Conservation (phyloP, 2,113 vertebrate genomes). For the Alectura lathami region DNA sequence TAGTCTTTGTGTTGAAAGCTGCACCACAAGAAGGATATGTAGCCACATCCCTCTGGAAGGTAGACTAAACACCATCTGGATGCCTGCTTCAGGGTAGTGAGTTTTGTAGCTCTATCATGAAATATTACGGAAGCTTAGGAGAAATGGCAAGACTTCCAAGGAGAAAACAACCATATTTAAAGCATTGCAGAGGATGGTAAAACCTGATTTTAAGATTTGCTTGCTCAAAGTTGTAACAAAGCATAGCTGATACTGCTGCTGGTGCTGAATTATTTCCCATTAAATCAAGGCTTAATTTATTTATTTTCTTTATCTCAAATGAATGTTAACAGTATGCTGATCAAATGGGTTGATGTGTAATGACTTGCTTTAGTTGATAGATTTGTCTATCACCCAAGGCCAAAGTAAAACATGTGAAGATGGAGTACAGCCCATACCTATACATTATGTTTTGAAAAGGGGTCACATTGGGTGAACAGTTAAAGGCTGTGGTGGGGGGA, state of each 20-base stretch:
- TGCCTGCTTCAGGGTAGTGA: not conserved
- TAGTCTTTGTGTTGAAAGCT: not conserved
- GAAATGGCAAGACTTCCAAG: not conserved
- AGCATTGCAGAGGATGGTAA: not conserved
- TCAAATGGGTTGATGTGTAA: not conserved
- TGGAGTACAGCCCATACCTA: not conserved
- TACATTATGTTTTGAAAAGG: not conserved
- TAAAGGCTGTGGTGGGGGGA: not conserved
- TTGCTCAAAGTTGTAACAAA: not conserved
- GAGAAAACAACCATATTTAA: not conserved
- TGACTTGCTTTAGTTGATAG: not conserved
- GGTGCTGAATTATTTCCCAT: not conserved
- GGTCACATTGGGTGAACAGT: not conserved
- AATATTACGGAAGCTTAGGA: not conserved
- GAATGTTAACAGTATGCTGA: not conserved
- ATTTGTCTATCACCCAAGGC: not conserved
- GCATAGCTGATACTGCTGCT: not conserved
- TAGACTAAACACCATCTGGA: not conserved
- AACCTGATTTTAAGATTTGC: not conserved
- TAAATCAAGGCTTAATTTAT: not conserved
- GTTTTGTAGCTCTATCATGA: not conserved
- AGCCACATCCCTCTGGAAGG: not conserved
- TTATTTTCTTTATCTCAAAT: not conserved
- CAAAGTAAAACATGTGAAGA: not conserved
- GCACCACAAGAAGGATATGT: not conserved